Conservation (phyloP, 1,140 invertebrate species). For the Drosophila ananassae region DNA sequence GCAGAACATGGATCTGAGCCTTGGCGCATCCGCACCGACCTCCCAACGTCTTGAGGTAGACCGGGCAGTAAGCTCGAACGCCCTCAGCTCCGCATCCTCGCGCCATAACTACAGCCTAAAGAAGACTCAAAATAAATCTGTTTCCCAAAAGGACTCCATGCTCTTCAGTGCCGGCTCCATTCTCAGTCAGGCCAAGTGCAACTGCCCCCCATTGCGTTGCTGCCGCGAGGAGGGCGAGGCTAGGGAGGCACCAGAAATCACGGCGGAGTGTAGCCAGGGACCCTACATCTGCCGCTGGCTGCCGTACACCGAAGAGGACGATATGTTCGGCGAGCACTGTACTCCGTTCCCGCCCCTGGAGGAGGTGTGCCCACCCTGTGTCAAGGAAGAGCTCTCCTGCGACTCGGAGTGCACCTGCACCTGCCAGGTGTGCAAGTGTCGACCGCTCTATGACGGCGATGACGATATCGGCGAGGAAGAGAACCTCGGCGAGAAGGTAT, state of each 20-base stretch:
- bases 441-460: conserved; percentile 10
- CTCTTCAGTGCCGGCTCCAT: neutral
- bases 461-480: conserved; percentile 40
- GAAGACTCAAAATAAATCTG: neutral
- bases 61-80: too few relatives aligned
- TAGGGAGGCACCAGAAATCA: conserved; percentile 37
- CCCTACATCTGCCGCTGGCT: conserved; percentile 72
- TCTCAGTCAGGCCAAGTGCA: conserved; percentile 19
- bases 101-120: conserved; percentile 14
- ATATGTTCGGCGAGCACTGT: conserved; percentile 35
- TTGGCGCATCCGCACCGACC: neutral
- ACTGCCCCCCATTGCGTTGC: conserved; percentile 42
- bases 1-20: conserved; percentile 2
- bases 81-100: conserved; percentile 9
- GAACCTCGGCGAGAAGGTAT: conserved; percentile 30
- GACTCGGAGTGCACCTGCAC: conserved; percentile 63
- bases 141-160: neutral
- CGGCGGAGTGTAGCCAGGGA: conserved; percentile 71
- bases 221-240: conserved; percentile 14
- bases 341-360: conserved; percentile 45
- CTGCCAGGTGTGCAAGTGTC: conserved; percentile 52
- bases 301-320: conserved; percentile 43
- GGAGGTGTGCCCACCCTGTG: conserved; percentile 49
- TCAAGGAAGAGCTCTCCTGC: conserved; percentile 17
- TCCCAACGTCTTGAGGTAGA: neutral